Percentiles rank a stretch among this genome's conserved stretches.
phyloP scores from a whole-genome alignment of 2,888 invertebrate genomes.

The Acanthococcus lagerstroemiae region DNA sequence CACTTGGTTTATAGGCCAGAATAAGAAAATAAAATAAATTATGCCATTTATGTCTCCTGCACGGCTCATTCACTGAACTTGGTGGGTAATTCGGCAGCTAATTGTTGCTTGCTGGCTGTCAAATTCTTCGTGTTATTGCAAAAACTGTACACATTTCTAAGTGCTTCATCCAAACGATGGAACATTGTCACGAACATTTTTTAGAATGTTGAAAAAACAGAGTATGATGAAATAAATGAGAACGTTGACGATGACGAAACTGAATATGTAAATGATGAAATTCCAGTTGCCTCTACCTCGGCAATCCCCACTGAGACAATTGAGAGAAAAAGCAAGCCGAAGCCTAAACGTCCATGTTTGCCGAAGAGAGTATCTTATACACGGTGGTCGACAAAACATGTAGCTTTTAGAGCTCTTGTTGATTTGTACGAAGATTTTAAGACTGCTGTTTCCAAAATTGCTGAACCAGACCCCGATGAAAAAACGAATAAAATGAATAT shows the following conservation, averaged over 20 bases:
- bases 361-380: constrained; percentile 8
- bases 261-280: too few relatives aligned
- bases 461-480: background rate
- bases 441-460: constrained; percentile 2
- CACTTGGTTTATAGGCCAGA: constrained; percentile 33
- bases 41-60: constrained; percentile 32
- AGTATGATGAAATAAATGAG: too few relatives aligned
- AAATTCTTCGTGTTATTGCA: constrained; percentile 11
- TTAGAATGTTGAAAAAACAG: background rate
- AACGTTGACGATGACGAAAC: background rate
- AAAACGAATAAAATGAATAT: too few relatives aligned
- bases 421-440: constrained; percentile 8
- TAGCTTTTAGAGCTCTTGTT: constrained; percentile 13
- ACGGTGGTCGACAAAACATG: constrained; percentile 12
- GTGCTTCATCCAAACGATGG: constrained; percentile 5
- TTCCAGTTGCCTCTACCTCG: background rate
- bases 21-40: constrained; percentile 33
- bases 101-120: constrained; percentile 23
- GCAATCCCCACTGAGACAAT: background rate
- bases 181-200: constrained; percentile 7
- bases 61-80: constrained; percentile 25
- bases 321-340: background rate
- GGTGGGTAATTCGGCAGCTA: constrained; percentile 18
- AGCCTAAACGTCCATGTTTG: too few relatives aligned
- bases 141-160: constrained; percentile 25